Base-by-base conservation (phyloP, 1,140 invertebrate genomes). In the Trichonephila clavata region DNA sequence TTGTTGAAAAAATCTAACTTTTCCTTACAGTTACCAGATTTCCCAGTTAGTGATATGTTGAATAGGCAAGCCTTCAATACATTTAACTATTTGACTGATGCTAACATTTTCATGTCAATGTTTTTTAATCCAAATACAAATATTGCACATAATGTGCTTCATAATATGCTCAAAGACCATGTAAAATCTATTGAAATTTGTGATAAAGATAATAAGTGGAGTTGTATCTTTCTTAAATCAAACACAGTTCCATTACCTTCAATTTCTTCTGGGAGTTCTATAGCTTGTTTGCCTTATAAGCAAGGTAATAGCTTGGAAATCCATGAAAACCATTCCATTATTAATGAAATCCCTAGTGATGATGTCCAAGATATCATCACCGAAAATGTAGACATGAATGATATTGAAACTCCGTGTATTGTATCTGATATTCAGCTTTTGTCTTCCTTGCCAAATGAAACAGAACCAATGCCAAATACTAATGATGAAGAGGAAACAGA, bases 141-240 rank as follows among this genome's bases (percentile, higher is more conserved):
- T 80, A 61, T 92, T 8, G n/a, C 61, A 60, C 21, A 80, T 88
- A 87, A 81, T 88, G 50, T 87, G 21, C 61, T 87, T 63, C 59
- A 61, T 61, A 88, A 63, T 63, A 80, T 93, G 84, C 65, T 93
- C 16, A 87, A 87, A 39, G 57, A 80, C 6, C 50, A 93, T 93
- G 71, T 93, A 4, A 93, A 87, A 61, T 80, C 68, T 10, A 27
- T 87, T 61, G 84, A 93, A 63, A 43, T 93, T 24, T 77, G 43
- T 32, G 83, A 92, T 71, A 24, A 86, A 43, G 57, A 65, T 50
- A 86, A 77, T 39, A 68, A 92, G 3, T 77, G 43, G 27, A 92
- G 91, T 18, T 92, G 63, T 86, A 20, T 86, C 13, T 16, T 93
- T 32, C 16, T 20, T 10, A 87, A 87, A 27, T 93, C 86, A 39